Conservation (phyloP, 2,113 vertebrate genomes). For the Heterochromis multidens region DNA sequence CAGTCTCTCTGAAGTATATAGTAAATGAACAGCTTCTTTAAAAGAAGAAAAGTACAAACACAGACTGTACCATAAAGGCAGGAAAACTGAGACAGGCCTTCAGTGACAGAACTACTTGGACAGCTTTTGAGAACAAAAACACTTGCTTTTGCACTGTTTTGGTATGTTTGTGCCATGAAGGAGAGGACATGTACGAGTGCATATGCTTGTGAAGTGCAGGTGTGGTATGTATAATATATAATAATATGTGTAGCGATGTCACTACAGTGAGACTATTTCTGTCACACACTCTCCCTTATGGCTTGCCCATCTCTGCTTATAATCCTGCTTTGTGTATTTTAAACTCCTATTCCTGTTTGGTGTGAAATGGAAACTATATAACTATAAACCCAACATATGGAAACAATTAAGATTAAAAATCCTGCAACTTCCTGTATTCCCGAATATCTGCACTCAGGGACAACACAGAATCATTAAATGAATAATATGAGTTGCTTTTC, state of each 20-base stretch:
- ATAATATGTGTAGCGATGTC: slow-evolving; percentile 11
- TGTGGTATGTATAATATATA: slow-evolving; percentile 39
- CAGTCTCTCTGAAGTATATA: slow-evolving; percentile 23
- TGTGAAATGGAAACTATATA: not conserved
- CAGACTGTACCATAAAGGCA: not conserved
- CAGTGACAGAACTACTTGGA: slow-evolving; percentile 40
- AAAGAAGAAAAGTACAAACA: slow-evolving; percentile 30
- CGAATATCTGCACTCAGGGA: not conserved
- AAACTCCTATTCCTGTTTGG: not conserved
- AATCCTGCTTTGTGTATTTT: not conserved
- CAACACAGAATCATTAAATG: not conserved
- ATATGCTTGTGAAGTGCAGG: slow-evolving; percentile 4
- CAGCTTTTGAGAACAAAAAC: slow-evolving; percentile 21
- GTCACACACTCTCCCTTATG: slow-evolving; percentile 9
- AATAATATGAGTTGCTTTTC: not conserved
- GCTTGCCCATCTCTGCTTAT: not conserved
- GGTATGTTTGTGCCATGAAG: not conserved
- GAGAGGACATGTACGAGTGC: not conserved
- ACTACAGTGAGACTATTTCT: not conserved
- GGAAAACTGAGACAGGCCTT: slow-evolving; percentile 17
- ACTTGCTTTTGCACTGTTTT: slow-evolving; percentile 1
- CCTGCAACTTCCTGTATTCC: not conserved
- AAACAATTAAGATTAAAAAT: slow-evolving; percentile 23
- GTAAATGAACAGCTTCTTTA: slow-evolving; percentile 34
- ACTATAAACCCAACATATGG: not conserved